phyloP scores from a whole-genome alignment of 2,113 vertebrate genomes.

The Leptocoma aspasia region DNA sequence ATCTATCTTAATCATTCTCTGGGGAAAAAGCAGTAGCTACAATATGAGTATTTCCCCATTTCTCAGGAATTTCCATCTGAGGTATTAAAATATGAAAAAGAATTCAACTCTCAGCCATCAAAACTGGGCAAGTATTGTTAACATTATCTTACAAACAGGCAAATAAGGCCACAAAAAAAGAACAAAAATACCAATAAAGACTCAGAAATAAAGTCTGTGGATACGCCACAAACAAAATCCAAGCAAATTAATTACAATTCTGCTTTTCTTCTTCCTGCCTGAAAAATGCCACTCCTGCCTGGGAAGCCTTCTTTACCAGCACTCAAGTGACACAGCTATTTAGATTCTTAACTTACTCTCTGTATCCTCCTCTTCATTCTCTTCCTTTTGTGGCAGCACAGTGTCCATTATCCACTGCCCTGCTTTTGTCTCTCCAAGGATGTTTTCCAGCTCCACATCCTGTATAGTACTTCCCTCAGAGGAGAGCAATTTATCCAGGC shows the following conservation, averaged over 20 bases:
- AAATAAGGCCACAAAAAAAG: neutral
- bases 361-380: conserved; percentile 45
- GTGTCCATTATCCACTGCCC: conserved; percentile 79
- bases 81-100: neutral
- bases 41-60: neutral
- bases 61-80: neutral
- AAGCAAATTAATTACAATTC: neutral
- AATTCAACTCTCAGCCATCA: neutral
- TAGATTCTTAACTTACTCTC: conserved; percentile 58
- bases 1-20: neutral
- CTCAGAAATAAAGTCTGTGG: neutral
- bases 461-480: conserved; percentile 82
- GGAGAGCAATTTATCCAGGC: conserved; percentile 87
- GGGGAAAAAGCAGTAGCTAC: neutral
- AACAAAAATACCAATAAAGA: neutral
- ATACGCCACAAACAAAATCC: neutral
- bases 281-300: neutral
- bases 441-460: conserved; percentile 79
- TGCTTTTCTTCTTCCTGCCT: neutral
- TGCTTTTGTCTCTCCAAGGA: conserved; percentile 80
- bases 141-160: neutral
- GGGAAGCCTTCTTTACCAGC: neutral
- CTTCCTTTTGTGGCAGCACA: conserved; percentile 18
- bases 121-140: neutral
- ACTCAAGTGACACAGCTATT: neutral